Conservation (phyloP, 1,140 invertebrate genomes). For the Drosophila auraria region DNA sequence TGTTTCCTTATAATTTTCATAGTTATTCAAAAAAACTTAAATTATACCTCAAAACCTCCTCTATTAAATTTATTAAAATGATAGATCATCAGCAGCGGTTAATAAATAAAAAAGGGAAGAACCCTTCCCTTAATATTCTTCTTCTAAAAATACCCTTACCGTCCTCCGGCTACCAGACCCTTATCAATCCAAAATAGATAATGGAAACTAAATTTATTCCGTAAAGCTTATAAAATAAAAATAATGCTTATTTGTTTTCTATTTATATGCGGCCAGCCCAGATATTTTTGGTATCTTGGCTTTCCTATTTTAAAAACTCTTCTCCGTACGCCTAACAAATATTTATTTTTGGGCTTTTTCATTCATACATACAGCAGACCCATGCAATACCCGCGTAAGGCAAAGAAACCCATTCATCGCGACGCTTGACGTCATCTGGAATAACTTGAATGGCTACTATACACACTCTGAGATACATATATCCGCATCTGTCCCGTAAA, state of each 20-base stretch:
- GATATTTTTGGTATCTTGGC: conserved; percentile 1
- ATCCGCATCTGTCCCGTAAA: conserved; percentile 13
- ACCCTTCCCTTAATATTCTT: not conserved
- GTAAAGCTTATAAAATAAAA: conserved; percentile 5
- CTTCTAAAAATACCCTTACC: not conserved
- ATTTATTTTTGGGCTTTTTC: conserved; percentile 37
- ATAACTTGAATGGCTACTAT: conserved; percentile 19
- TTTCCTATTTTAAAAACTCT: conserved; percentile 13
- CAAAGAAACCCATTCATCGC: conserved; percentile 42
- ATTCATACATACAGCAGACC: conserved; percentile 3
- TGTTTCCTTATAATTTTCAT: too few species aligned
- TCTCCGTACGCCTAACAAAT: conserved; percentile 6
- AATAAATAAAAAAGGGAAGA: not conserved
- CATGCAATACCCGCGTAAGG: conserved; percentile 1
- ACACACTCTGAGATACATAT: not conserved
- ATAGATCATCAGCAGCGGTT: too few species aligned
- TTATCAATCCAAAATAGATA: conserved; percentile 17
- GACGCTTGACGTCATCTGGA: conserved; percentile 42
- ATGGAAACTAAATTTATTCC: conserved; percentile 2
- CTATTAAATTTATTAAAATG: too few species aligned
- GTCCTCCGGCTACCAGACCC: too few species aligned
- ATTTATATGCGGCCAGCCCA: conserved; percentile 2
- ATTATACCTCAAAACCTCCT: too few species aligned
- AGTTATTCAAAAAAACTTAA: too few species aligned
- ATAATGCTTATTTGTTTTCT: conserved; percentile 5